phyloP scores from a whole-genome alignment of 2,113 vertebrate species.

The Psilopogon haemacephalus region DNA sequence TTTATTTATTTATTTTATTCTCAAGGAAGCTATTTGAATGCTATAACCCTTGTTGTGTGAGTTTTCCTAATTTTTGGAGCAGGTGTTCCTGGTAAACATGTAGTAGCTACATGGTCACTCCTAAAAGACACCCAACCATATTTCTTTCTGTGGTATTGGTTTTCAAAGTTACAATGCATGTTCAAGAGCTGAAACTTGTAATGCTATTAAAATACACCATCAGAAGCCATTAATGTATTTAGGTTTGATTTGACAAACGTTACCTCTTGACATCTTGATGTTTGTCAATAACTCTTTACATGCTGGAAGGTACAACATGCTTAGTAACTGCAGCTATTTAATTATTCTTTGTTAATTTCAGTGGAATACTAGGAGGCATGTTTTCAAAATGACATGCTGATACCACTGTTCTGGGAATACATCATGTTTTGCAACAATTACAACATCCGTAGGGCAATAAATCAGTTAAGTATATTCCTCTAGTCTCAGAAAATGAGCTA shows the following conservation, averaged over 20 bases:
- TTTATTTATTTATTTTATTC: not conserved
- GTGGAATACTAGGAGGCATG: constrained; percentile 32
- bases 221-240: not conserved
- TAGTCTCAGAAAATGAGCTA: constrained; percentile 47
- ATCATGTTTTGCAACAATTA: constrained; percentile 59
- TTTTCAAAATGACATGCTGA: constrained; percentile 55
- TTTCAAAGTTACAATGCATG: not conserved
- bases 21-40: not conserved
- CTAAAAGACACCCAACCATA: not conserved
- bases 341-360: constrained; percentile 51
- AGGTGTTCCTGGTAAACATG: not conserved
- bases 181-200: not conserved
- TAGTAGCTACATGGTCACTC: not conserved
- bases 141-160: not conserved
- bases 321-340: constrained; percentile 23
- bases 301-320: not conserved
- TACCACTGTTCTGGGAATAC: constrained; percentile 60
- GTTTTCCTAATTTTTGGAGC: not conserved
- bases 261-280: not conserved
- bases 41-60: not conserved
- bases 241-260: not conserved
- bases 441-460: constrained; percentile 49
- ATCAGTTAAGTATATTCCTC: constrained; percentile 37
- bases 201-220: not conserved
- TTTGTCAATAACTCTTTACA: constrained; percentile 43